phyloP scores from a whole-genome alignment of 2,113 vertebrate species.

The Crypturellus undulatus region DNA sequence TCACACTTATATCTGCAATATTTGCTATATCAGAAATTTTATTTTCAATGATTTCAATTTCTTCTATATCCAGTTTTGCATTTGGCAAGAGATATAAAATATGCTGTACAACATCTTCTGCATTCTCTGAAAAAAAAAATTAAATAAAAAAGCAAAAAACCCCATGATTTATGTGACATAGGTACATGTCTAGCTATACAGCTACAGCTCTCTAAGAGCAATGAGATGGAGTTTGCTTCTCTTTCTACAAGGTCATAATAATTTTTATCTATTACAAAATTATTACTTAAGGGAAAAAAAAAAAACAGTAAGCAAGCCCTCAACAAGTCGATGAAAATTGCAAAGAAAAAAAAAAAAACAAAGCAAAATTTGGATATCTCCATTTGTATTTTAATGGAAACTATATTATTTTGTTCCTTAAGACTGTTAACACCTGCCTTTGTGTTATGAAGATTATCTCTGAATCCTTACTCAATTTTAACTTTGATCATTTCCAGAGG shows the following conservation, averaged over 20 bases:
- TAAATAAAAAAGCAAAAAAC: background rate
- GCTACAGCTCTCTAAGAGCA: background rate
- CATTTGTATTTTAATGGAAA: background rate
- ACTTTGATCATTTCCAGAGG: background rate
- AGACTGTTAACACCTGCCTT: background rate
- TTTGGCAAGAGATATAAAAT: constrained; percentile 72
- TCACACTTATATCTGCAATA: constrained; percentile 41
- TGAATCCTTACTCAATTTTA: background rate
- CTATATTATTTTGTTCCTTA: background rate
- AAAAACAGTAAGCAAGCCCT: background rate
- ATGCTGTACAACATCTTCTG: constrained; percentile 61
- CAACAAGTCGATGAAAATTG: background rate
- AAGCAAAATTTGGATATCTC: background rate
- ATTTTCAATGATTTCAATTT: constrained; percentile 68
- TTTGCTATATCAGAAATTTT: constrained; percentile 67
- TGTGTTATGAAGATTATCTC: background rate
- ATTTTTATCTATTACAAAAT: background rate
- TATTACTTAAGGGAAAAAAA: background rate
- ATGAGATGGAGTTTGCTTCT: background rate
- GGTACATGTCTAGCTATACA: background rate
- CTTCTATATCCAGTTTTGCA: constrained; percentile 6
- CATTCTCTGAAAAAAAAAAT: constrained; percentile 66
- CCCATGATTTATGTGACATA: background rate
- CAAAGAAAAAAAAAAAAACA: background rate
- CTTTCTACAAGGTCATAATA: background rate